These are phyloP conservation scores for Athalia rosae DNA, from an alignment of 2,888 invertebrate genomes.

Conservation along the genomic window DNA sequence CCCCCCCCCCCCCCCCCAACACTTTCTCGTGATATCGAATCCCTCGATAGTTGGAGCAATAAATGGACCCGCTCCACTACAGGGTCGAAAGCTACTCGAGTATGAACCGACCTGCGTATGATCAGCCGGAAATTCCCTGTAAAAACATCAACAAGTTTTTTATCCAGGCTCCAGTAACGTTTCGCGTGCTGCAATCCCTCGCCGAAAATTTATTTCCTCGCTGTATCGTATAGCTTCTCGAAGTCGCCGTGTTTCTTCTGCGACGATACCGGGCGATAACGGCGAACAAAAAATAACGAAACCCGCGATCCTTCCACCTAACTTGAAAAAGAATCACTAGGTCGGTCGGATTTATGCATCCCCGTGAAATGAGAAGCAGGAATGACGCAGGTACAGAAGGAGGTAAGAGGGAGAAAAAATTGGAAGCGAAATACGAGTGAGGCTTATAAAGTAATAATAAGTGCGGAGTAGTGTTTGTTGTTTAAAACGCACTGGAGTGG, in stretches of 20 bases:
- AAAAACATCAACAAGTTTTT: constrained; percentile 36
- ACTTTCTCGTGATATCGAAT: constrained; percentile 6
- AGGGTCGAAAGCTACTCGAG: constrained; percentile 23
- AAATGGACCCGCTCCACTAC: not conserved
- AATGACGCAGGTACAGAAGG: too few relatives aligned
- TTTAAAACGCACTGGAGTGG: not conserved
- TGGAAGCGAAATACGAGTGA: too few relatives aligned
- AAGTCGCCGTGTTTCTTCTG: not conserved
- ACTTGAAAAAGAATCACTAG: not conserved
- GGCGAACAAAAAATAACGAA: too few relatives aligned
- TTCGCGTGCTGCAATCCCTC: constrained; percentile 15
- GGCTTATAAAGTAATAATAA: not conserved
- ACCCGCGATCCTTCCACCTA: not conserved
- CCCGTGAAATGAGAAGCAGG: too few relatives aligned
- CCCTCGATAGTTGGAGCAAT: not conserved
- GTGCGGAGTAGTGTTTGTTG: not conserved
- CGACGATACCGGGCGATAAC: not conserved
- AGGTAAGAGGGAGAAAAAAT: too few relatives aligned
- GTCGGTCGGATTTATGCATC: too few relatives aligned
- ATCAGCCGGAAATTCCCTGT: not conserved
- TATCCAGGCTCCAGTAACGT: constrained; percentile 21
- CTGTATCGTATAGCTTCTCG: not conserved
- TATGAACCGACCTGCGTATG: not conserved
- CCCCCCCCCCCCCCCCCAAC: not conserved
- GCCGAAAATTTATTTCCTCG: constrained; percentile 18